Conservation (phyloP, 2,888 invertebrate species). For the Ichneumoninae sp. region DNA sequence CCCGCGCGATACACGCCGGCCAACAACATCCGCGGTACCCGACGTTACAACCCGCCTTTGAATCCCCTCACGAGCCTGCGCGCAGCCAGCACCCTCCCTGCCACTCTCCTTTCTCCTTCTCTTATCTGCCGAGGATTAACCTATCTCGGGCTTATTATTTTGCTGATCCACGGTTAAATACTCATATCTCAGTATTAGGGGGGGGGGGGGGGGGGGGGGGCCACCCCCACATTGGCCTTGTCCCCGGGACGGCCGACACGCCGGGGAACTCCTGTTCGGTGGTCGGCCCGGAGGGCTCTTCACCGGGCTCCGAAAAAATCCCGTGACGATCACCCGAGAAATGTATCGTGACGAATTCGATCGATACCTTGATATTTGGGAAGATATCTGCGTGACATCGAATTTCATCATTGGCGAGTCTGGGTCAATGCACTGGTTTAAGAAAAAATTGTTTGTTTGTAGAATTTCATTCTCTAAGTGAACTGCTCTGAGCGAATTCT, state of each 20-base stretch:
- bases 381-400: too few species aligned
- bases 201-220: conserved; percentile 48
- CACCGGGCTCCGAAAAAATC: conserved; percentile 24
- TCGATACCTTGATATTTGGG: conserved; percentile 18
- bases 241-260: conserved; percentile 57
- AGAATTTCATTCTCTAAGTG: too few species aligned
- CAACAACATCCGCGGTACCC: conserved; percentile 75
- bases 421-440: too few species aligned
- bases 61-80: conserved; percentile 62
- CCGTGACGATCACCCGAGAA: conserved; percentile 38
- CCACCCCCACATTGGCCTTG: conserved; percentile 29
- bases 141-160: conserved; percentile 84
- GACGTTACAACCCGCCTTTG: conserved; percentile 71
- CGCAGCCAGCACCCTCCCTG: conserved; percentile 56
- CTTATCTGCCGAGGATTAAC: conserved; percentile 83
- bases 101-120: conserved; percentile 67
- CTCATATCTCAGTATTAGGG: conserved; percentile 83
- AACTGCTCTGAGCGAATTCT: not conserved
- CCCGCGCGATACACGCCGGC: conserved; percentile 70
- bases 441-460: too few species aligned
- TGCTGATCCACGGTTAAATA: conserved; percentile 83
- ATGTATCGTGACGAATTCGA: conserved; percentile 28
- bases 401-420: too few species aligned
- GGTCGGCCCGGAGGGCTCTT: conserved; percentile 10
- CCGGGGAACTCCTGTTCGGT: conserved; percentile 16